These are phyloP conservation scores for Sicus ferrugineus DNA, from an alignment of 2,888 invertebrate genomes.

Conservation along the genomic window DNA sequence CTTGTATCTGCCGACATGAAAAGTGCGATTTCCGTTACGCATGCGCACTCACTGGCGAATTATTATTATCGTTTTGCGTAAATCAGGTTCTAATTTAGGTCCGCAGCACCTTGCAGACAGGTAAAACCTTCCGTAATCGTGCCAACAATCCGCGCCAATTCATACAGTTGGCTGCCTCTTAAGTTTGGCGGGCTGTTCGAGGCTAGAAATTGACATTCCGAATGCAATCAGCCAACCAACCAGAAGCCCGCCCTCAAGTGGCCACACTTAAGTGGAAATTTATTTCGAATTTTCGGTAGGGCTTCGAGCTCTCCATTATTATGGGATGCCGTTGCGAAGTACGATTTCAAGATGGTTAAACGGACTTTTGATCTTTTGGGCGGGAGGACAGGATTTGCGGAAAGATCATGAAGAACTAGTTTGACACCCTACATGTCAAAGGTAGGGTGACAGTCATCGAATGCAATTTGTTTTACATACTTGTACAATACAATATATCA, in stretches of 20 bases:
- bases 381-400: background rate
- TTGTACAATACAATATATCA: too few relatives aligned
- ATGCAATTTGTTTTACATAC: too few relatives aligned
- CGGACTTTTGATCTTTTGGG: background rate
- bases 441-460: too few relatives aligned
- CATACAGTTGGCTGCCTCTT: background rate
- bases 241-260: conserved; percentile 19
- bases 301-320: background rate
- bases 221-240: conserved; percentile 33
- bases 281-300: conserved; percentile 12
- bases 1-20: background rate
- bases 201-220: conserved; percentile 3
- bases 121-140: background rate
- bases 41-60: conserved; percentile 26
- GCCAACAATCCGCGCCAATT: background rate
- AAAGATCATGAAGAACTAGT: background rate
- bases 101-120: background rate
- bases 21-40: conserved; percentile 31
- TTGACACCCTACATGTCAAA: background rate
- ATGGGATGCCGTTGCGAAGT: background rate
- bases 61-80: conserved; percentile 31
- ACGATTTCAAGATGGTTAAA: background rate
- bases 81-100: conserved; percentile 32
- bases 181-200: background rate
- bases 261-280: conserved; percentile 25